Evolutionary conservation across 2,888 invertebrate genomes (phyloP), one percentile per base, ranked within the genome.

Genomic region (Pammene fasciana): DNA sequence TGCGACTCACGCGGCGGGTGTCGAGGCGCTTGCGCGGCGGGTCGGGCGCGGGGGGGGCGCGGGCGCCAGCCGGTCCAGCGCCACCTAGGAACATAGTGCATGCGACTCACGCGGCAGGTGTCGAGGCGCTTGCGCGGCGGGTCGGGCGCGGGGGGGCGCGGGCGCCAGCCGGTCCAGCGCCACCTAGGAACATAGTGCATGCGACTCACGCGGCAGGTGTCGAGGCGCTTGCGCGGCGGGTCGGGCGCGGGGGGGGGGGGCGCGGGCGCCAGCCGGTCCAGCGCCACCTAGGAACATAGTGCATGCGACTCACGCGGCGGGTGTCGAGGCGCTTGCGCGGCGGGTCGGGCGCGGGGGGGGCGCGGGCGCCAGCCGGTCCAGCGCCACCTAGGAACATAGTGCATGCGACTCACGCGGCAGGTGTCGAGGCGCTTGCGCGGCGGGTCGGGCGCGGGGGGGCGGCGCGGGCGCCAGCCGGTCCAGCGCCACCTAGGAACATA

Each of bases 1-100:
- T n/a, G 4, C 5, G 5, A 68, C 78, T 75, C 13, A 89, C 90
- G 81, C 90, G 78, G 89, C 97, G 97, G 34, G 97, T 97, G 86
- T 99, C 99, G 68, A 99, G 96, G 72, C 99, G 93, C 86, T 99
- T 99, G 77, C 97, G 94, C 0, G 99, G 99, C 14, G 99, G 98
- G 93, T 97, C 97, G 34, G 38, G 38, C 48, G 92, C 88, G n/a
- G n/a, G n/a, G 94, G 92, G 16, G 94, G 91, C 67, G 92, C 90
- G 10, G 93, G 86, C 56, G 94, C 93, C 14, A 96, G 96, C 66
- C 98, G 96, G 86, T 99, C 99, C 70, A 96, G 94, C 65, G 99
- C 98, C 50, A 26, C 11, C 50, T 52, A 52, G 11, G 18, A 7
- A 14, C 7, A 38, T 1, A 52, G 26, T 48, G 7, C n/a, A 1